Percentiles rank a stretch among this genome's conserved stretches.
Evolutionary conservation across 2,888 invertebrate genomes (phyloP).

Genomic region (Tuta absoluta): DNA sequence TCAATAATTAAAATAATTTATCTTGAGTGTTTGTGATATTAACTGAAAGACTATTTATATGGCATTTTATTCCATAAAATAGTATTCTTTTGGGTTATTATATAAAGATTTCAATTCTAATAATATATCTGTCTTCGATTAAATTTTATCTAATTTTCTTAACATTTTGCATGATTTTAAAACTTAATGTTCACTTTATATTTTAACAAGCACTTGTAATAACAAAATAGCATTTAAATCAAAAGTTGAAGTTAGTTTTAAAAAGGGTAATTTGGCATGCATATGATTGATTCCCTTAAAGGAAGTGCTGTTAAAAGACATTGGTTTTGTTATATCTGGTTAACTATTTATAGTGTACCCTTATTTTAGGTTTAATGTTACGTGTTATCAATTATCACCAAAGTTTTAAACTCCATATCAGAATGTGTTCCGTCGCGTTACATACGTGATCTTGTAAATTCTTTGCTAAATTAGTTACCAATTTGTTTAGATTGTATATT

Average conservation of each 20-base stretch:
- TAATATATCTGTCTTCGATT: conserved; percentile 1
- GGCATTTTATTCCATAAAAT: conserved; percentile 55
- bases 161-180: conserved; percentile 5
- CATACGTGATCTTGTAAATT: conserved; percentile 29
- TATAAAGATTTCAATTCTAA: background rate
- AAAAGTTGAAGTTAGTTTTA: background rate
- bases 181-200: conserved; percentile 10
- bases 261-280: background rate
- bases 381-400: conserved; percentile 57
- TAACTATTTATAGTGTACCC: conserved; percentile 67
- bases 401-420: conserved; percentile 53
- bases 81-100: background rate
- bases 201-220: conserved; percentile 22
- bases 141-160: background rate
- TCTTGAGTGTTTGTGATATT: conserved; percentile 32
- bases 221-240: conserved; percentile 11
- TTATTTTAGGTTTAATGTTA: conserved; percentile 56
- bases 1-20: conserved; percentile 12
- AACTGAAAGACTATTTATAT: conserved; percentile 36
- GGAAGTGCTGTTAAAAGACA: conserved; percentile 65
- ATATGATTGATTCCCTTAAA: conserved; percentile 31
- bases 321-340: conserved; percentile 66
- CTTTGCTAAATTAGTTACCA: conserved; percentile 54
- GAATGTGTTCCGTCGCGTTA: conserved; percentile 24
- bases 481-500: conserved; percentile 55